phyloP scores from a whole-genome alignment of 2,888 invertebrate species.

The Drosophila sordidapex region DNA sequence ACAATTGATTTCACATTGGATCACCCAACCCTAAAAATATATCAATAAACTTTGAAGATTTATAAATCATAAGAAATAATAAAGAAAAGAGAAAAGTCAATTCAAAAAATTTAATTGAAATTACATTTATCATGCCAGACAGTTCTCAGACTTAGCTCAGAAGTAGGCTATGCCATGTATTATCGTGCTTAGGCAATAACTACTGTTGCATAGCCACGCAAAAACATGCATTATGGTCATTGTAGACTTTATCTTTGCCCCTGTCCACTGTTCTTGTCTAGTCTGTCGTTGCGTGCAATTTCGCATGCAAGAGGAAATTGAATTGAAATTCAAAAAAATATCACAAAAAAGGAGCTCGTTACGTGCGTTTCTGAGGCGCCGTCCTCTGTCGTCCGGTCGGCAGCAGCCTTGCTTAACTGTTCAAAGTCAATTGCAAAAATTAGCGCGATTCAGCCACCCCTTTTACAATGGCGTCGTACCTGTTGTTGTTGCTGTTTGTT shows the following conservation, averaged over 20 bases:
- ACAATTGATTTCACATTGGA: not conserved
- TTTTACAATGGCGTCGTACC: conserved; percentile 38
- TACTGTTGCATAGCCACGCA: conserved; percentile 46
- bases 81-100: not conserved
- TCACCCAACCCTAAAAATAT: not conserved
- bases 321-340: conserved; percentile 80
- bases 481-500: conserved; percentile 24
- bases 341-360: conserved; percentile 82
- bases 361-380: conserved; percentile 72
- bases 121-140: not conserved
- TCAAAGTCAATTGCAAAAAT: conserved; percentile 71
- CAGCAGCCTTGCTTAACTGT: conserved; percentile 36
- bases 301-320: conserved; percentile 79
- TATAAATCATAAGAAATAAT: not conserved
- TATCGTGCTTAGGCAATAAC: conserved; percentile 1
- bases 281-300: conserved; percentile 47
- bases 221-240: conserved; percentile 49
- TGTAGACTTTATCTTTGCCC: conserved; percentile 33
- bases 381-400: conserved; percentile 6
- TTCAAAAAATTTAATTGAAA: not conserved
- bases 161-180: not conserved
- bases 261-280: conserved; percentile 33
- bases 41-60: not conserved
- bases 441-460: conserved; percentile 60
- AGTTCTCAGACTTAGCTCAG: not conserved